Percentiles rank a stretch among this genome's conserved stretches.
Conservation (phyloP, 2,888 invertebrate species). For the Chrysolina americana region DNA sequence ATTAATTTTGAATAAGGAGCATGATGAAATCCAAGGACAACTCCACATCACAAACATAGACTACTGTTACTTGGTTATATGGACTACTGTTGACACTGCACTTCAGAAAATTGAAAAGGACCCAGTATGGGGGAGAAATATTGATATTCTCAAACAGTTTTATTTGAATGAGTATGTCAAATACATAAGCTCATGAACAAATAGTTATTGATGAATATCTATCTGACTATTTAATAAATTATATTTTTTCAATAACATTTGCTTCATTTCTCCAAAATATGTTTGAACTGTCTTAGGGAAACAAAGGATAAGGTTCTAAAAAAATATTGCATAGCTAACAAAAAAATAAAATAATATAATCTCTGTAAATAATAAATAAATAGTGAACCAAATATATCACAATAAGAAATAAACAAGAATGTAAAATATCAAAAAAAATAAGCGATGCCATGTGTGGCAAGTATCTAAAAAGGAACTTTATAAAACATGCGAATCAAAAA, state of each 20-base stretch:
- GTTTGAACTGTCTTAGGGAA: not conserved
- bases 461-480: not conserved
- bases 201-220: too few relatives aligned
- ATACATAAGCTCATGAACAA: not conserved
- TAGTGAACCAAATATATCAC: not conserved
- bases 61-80: not conserved
- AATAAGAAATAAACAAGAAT: not conserved
- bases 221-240: constrained; percentile 1
- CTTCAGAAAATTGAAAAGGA: not conserved
- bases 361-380: not conserved
- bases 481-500: not conserved
- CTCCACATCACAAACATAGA: not conserved
- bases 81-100: not conserved
- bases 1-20: not conserved
- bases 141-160: not conserved
- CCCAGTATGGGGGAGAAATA: not conserved
- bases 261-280: not conserved
- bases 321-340: too few relatives aligned
- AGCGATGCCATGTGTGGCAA: not conserved
- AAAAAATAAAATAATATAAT: not conserved
- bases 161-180: not conserved
- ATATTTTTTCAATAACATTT: not conserved
- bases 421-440: not conserved
- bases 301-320: too few relatives aligned
- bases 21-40: not conserved